Evolutionary conservation across 2,113 vertebrate genomes (phyloP), one percentile per base, ranked within the genome.

Genomic region (Scophthalmus maximus): DNA sequence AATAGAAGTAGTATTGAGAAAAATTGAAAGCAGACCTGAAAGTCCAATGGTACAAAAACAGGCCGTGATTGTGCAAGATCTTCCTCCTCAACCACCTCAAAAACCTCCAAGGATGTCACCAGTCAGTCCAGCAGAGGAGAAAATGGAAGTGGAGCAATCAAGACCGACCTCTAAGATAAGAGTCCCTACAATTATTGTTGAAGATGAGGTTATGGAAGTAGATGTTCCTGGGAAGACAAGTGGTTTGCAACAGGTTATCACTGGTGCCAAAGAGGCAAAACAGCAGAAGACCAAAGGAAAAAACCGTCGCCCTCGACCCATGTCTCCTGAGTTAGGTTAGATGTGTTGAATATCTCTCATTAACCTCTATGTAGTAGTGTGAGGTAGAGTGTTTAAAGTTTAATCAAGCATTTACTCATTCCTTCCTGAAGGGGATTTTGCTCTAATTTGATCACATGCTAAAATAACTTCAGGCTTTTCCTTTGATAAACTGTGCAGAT

Each of bases 241-340:
- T 46, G 94, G 90, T 79, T 79, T 90, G 89, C 68, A 73, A 26
- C 85, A 81, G 63, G 85, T 74, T 20, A 88, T 25, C 25, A 6
- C 84, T 59, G 89, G 18, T 44, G 53, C 79, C 73, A 95, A 94
- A 91, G 95, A 95, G 74, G 89, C 92, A 68, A 91, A 94, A 73
- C 93, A 92, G 50, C 76, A 63, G 0, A 94, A 94, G 82, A 93
- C 89, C 87, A 96, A 94, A 90, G 96, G 94, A 66, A 98, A 95
- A 89, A 94, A 93, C 61, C 95, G 95, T 2, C 94, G 96, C 71
- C 77, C 90, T 47, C 93, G 96, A 76, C 96, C 96, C 49, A 91
- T 94, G 72, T 98, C 97, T 36, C 97, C 97, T 8, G 96, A 98
- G 82, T 87, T 95, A 85, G 97, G 97, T 97, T 89, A 68, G 93